These are phyloP conservation scores for Tineola bisselliella DNA, from an alignment of 2,888 invertebrate genomes.

Conservation along the genomic window DNA sequence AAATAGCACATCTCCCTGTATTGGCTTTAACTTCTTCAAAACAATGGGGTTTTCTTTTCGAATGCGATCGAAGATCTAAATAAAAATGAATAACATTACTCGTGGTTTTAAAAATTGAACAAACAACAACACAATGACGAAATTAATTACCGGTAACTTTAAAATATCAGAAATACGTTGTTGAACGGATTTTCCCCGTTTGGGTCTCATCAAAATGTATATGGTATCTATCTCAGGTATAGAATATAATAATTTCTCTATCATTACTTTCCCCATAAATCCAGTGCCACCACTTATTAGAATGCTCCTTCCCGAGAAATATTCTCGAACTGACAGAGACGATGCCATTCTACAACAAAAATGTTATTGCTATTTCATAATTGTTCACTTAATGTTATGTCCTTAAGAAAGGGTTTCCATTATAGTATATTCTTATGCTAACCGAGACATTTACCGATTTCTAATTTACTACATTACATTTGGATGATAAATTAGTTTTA, in stretches of 20 bases:
- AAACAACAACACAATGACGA: no score
- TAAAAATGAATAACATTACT: no score
- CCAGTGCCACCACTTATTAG: conserved; percentile 73
- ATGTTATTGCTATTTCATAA: no score
- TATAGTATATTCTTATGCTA: no score
- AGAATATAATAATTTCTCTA: conserved; percentile 72
- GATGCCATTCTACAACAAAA: conserved; percentile 40
- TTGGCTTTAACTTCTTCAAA: conserved; percentile 76
- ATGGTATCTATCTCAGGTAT: conserved; percentile 69
- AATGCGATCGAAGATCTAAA: conserved; percentile 76
- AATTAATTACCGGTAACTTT: conserved; percentile 63
- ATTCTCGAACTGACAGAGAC: conserved; percentile 59
- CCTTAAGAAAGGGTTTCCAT: no score
- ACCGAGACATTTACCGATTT: no score
- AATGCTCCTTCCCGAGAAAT: conserved; percentile 66
- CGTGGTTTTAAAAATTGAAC: no score
- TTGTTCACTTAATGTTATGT: no score
- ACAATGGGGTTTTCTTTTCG: conserved; percentile 70
- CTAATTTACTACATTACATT: no score
- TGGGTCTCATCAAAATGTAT: conserved; percentile 70
- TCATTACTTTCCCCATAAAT: conserved; percentile 71
- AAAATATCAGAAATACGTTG: conserved; percentile 71
- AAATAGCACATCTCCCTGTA: conserved; percentile 79
- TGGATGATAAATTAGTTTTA: no score
- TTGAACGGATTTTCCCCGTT: conserved; percentile 68